Conservation (phyloP, 64 coral and sea anemone species). For the Pocillopora damicornis region DNA sequence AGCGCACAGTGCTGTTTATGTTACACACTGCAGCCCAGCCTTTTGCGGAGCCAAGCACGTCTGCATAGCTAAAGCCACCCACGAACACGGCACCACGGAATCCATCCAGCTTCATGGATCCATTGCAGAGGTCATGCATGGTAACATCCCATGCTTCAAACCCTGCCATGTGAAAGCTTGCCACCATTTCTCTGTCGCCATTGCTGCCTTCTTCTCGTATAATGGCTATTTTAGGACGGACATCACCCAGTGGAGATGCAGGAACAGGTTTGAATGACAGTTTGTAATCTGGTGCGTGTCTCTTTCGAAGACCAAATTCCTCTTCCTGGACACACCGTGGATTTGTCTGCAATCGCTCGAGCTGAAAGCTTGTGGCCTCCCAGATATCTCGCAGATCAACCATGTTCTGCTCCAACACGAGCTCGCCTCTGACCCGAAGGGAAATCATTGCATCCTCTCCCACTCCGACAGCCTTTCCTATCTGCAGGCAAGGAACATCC, state of each 20-base stretch:
- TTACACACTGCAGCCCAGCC: slow-evolving; percentile 96
- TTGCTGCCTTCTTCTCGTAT: slow-evolving; percentile 97
- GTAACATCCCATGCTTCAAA: slow-evolving; percentile 96
- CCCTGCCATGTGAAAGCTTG: slow-evolving; percentile 83
- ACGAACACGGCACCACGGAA: slow-evolving; percentile 97
- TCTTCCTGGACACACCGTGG: slow-evolving; percentile 83
- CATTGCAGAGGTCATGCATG: slow-evolving; percentile 82
- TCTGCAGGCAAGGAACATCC: slow-evolving; percentile 50
- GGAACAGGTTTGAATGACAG: slow-evolving; percentile 67
- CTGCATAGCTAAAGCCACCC: slow-evolving; percentile 95
- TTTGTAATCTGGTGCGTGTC: slow-evolving; percentile 75
- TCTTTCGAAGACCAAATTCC: slow-evolving; percentile 60
- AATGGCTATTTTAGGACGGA: slow-evolving; percentile 80
- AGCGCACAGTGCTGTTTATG: slow-evolving; percentile 57
- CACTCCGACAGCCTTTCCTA: slow-evolving; percentile 61
- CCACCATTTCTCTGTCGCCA: slow-evolving; percentile 94
- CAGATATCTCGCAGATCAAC: slow-evolving; percentile 81
- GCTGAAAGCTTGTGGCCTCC: slow-evolving; percentile 97
- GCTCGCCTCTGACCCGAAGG: slow-evolving; percentile 51
- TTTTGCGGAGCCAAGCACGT: slow-evolving; percentile 94
- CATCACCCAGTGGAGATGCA: background rate
- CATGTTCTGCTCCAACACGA: slow-evolving; percentile 90
- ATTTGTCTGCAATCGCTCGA: slow-evolving; percentile 82
- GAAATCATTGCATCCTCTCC: slow-evolving; percentile 61
- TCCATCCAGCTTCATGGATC: slow-evolving; percentile 58